phyloP scores from a whole-genome alignment of 2,113 vertebrate genomes.

The Asarcornis scutulata region DNA sequence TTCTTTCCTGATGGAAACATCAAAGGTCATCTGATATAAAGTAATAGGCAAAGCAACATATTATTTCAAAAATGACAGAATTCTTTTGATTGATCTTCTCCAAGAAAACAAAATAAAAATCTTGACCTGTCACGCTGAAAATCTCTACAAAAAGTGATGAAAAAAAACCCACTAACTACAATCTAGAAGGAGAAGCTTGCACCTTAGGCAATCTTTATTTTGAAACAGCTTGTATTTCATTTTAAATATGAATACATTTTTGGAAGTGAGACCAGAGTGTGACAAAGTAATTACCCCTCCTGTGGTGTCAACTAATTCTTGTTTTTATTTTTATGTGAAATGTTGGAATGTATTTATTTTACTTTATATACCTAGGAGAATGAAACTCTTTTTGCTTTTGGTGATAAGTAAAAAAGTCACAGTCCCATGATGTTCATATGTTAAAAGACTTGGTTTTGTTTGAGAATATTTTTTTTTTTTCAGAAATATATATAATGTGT shows the following conservation, averaged over 20 bases:
- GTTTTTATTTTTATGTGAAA: neutral
- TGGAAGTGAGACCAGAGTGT: neutral
- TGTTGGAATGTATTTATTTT: neutral
- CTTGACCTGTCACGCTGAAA: neutral
- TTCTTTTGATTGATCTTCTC: neutral
- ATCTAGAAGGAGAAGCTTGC: neutral
- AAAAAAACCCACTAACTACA: neutral
- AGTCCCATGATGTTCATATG: neutral
- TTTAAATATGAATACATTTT: neutral
- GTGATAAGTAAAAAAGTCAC: neutral
- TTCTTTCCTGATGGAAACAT: neutral
- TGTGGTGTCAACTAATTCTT: fast-evolving
- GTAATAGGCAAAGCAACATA: neutral
- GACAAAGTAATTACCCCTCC: neutral
- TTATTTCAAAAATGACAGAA: neutral
- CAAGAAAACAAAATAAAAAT: neutral
- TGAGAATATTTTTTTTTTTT: neutral
- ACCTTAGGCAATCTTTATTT: neutral
- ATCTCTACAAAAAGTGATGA: neutral
- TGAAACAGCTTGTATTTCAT: neutral
- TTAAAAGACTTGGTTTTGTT: neutral
- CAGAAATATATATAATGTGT: neutral
- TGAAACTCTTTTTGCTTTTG: neutral
- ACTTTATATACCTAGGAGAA: neutral
- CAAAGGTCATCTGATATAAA: neutral